These are phyloP conservation scores for Brachylomia viminalis DNA, from an alignment of 2,888 invertebrate species.

Conservation along the genomic window DNA sequence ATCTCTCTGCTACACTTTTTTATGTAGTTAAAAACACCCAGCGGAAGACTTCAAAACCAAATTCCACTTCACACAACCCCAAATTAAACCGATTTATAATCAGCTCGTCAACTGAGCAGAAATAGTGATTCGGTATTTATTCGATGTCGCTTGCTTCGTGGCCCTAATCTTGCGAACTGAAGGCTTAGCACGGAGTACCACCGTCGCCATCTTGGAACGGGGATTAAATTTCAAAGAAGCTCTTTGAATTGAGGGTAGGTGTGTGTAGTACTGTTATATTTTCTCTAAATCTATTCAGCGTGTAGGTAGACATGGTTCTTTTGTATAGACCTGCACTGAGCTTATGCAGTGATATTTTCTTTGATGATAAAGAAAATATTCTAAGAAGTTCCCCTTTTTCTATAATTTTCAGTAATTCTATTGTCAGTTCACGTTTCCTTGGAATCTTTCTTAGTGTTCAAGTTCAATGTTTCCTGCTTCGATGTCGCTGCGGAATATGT, in stretches of 20 bases:
- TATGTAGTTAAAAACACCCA: not conserved
- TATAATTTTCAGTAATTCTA: not conserved
- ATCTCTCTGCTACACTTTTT: not conserved
- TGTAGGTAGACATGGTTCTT: conserved; percentile 18
- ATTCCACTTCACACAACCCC: not conserved
- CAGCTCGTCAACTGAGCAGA: conserved; percentile 17
- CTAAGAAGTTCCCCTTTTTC: not conserved
- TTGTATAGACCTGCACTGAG: not conserved
- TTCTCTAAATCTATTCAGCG: conserved; percentile 49
- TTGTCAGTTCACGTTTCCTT: not conserved
- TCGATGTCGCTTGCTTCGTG: conserved; percentile 70
- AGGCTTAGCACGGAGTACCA: conserved; percentile 74
- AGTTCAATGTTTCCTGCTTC: not conserved
- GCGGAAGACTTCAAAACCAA: not conserved
- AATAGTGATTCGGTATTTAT: conserved; percentile 55
- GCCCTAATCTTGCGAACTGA: conserved; percentile 73
- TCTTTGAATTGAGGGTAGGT: conserved; percentile 69
- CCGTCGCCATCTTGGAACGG: conserved; percentile 77
- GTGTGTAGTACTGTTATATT: conserved; percentile 48
- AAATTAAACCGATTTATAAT: conserved; percentile 14
- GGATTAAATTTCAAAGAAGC: conserved; percentile 82
- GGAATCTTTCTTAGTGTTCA: not conserved
- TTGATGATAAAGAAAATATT: not conserved
- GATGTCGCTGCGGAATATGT: not conserved
- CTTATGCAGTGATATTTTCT: not conserved